Percentiles rank a stretch among this genome's conserved stretches.
Evolutionary conservation across 2,888 invertebrate species (phyloP).

Genomic region (Anaspis maculata): DNA sequence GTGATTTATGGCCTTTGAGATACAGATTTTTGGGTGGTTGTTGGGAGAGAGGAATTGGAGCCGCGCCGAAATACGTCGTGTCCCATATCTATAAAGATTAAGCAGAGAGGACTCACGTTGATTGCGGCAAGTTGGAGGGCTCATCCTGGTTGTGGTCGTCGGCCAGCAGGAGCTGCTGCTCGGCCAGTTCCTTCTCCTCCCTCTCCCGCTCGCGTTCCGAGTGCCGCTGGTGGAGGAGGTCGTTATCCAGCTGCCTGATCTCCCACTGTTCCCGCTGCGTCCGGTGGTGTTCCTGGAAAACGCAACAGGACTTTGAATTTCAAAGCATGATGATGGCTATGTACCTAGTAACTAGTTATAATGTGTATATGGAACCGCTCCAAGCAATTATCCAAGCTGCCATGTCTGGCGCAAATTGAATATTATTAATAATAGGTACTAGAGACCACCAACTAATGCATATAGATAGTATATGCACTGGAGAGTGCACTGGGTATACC

Average conservation of each 20-base stretch:
- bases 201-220: constrained; percentile 51
- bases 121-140: constrained; percentile 19
- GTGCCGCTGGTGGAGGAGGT: constrained; percentile 53
- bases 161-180: constrained; percentile 31
- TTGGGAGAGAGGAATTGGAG: no score
- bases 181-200: constrained; percentile 49
- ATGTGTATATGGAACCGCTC: no score
- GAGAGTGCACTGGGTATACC: no score
- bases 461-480: no score
- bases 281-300: constrained; percentile 45
- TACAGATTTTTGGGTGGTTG: no score
- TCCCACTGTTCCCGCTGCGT: constrained; percentile 53
- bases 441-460: no score
- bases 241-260: constrained; percentile 51
- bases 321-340: constrained; percentile 1
- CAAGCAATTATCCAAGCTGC: no score
- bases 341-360: background rate
- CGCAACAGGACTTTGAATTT: constrained; percentile 4
- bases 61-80: no score
- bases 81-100: no score
- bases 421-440: no score
- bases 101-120: background rate
- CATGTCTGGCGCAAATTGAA: no score
- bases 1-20: no score
- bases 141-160: constrained; percentile 33